Percentiles rank a stretch among this genome's conserved stretches.
These are phyloP conservation scores for Drosophila lacertosa DNA, from an alignment of 1,140 invertebrate genomes.

Conservation along the genomic window DNA sequence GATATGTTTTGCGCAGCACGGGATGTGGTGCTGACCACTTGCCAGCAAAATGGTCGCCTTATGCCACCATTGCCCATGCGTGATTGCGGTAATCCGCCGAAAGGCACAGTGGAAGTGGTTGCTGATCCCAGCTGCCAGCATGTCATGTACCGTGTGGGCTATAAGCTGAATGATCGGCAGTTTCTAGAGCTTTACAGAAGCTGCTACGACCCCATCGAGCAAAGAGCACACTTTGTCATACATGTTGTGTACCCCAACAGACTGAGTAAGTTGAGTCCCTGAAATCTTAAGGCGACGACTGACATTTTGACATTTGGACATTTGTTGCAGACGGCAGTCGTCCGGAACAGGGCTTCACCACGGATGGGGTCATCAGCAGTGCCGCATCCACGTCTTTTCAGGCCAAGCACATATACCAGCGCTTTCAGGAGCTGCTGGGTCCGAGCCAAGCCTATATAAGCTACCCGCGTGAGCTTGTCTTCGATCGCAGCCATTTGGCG, in stretches of 20 bases:
- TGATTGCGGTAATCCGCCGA: background rate
- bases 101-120: background rate
- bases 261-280: conserved; percentile 15
- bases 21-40: conserved; percentile 18
- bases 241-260: conserved; percentile 17
- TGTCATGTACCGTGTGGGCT: conserved; percentile 33
- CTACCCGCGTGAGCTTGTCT: background rate
- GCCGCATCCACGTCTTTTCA: conserved; percentile 16
- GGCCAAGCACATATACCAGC: background rate
- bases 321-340: background rate
- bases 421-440: conserved; percentile 30
- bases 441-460: background rate
- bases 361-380: conserved; percentile 17
- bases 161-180: background rate
- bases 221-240: conserved; percentile 30
- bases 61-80: background rate
- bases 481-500: conserved; percentile 53
- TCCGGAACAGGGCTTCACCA: conserved; percentile 22
- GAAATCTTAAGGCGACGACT: background rate
- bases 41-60: conserved; percentile 9
- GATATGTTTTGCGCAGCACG: conserved; percentile 17
- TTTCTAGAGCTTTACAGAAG: conserved; percentile 50
- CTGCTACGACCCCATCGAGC: conserved; percentile 16
- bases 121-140: conserved; percentile 7
- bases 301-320: background rate